Percentiles rank a stretch among this genome's conserved stretches.
These are phyloP conservation scores for Stenodera caucasica DNA, from an alignment of 2,888 invertebrate genomes.

Conservation along the genomic window DNA sequence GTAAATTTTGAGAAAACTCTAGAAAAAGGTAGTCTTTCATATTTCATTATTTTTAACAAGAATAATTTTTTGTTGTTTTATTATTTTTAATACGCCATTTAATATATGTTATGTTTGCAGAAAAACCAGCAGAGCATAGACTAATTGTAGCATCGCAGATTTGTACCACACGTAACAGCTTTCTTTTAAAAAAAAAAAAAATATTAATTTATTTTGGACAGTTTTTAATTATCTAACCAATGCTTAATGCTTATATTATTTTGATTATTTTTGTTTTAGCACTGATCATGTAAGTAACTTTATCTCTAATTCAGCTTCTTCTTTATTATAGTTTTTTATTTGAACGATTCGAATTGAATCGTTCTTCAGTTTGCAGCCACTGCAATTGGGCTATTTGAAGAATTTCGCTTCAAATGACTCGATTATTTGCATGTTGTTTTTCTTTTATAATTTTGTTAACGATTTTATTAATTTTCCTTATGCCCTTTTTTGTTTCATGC, in stretches of 20 bases:
- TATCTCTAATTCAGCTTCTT: neutral
- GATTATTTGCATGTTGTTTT: neutral
- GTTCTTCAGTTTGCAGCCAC: neutral
- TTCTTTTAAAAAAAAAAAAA: slow-evolving; percentile 36
- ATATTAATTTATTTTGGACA: slow-evolving; percentile 32
- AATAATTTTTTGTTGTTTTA: slow-evolving; percentile 29
- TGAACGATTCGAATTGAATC: no score
- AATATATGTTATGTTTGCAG: slow-evolving; percentile 55
- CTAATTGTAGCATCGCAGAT: slow-evolving; percentile 56
- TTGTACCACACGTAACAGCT: slow-evolving; percentile 54
- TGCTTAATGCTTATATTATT: slow-evolving; percentile 38
- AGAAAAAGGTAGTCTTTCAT: slow-evolving; percentile 29
- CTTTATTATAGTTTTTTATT: neutral
- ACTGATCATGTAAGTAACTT: slow-evolving; percentile 27
- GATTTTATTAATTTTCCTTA: neutral
- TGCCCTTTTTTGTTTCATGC: slow-evolving; percentile 6
- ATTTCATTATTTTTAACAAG: slow-evolving; percentile 37
- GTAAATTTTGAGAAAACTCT: slow-evolving; percentile 47
- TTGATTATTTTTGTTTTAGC: slow-evolving; percentile 32
- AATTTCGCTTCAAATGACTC: neutral
- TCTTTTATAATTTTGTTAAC: neutral
- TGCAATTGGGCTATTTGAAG: neutral
- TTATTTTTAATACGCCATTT: slow-evolving; percentile 48
- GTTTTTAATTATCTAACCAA: slow-evolving; percentile 41
- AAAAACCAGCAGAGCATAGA: slow-evolving; percentile 51